Evolutionary conservation across 2,113 vertebrate genomes (phyloP), one percentile per base, ranked within the genome.

Genomic region (Psittacula cyanocephala): DNA sequence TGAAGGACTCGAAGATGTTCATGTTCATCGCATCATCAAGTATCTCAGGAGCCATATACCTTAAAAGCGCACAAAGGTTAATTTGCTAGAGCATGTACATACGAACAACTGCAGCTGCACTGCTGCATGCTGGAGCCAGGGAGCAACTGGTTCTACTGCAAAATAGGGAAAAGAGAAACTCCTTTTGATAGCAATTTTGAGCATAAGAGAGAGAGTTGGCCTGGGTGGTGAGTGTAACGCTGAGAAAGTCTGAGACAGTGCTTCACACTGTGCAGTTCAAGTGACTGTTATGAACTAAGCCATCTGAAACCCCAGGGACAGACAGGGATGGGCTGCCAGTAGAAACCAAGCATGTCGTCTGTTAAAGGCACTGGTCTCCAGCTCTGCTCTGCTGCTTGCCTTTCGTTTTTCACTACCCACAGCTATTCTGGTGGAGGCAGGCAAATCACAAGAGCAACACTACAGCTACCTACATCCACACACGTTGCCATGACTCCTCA

Each of bases 1-100:
- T 99, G 98, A 99, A 99, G 80, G 99, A 99, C 97, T 99, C 99
- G 12, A 99, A 99, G 97, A 98, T 98, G 97, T 77, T 98, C 50
- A 78, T 97, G 97, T 99, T 99, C 97, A 99, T 99, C 2, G 97
- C 97, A 16, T 99, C 99, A 25, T 99, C 99, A 88, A 99, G 98
- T 94, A 99, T 98, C 97, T 99, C 99, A 13, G 99, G 99, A 92
- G 99, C 99, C 99, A 99, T 99, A 78, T 99, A 99, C 99, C 99
- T 99, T 76, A 5, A 65, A 94, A 98, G 95, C 17, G 88, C 10
- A 94, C 37, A 44, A 17, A 64, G 35, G 49, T 7, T 68, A 15
- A 2, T 63, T 19, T 13, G 86, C 49, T 29, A 13, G 14, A 63
- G 79, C 12, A 25, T n/a, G 60, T 4, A 14, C 19, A 12, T 2